Conservation (phyloP, 2,888 invertebrate genomes). For the Apamea crenata region DNA sequence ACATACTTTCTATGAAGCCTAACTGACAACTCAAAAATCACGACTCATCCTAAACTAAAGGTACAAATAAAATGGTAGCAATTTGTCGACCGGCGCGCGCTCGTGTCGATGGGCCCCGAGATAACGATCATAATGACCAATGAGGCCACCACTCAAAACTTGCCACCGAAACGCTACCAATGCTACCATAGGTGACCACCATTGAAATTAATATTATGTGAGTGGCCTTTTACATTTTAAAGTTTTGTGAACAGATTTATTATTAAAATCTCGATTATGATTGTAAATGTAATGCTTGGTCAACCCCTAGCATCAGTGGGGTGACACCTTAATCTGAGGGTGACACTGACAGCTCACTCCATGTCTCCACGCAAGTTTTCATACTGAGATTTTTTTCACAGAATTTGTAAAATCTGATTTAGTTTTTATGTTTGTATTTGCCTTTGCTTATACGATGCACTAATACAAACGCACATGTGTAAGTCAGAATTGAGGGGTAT, state of each 20-base stretch:
- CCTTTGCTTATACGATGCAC: too few relatives aligned
- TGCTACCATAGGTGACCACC: constrained; percentile 11
- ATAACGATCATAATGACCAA: constrained; percentile 81
- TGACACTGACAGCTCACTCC: not conserved
- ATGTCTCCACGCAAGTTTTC: not conserved
- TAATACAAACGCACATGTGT: not conserved
- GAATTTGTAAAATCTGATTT: not conserved
- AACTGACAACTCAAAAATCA: constrained; percentile 35
- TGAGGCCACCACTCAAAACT: constrained; percentile 77
- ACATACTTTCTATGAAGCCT: constrained; percentile 21
- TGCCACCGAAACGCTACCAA: constrained; percentile 66
- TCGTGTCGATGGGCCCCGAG: constrained; percentile 80
- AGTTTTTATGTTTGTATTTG: not conserved
- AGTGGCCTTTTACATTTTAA: constrained; percentile 7
- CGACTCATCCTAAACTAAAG: constrained; percentile 60
- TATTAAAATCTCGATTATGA: not conserved
- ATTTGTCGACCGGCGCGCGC: constrained; percentile 67
- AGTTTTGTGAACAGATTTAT: not conserved
- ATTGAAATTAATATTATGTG: constrained; percentile 27
- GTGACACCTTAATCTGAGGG: too few relatives aligned
- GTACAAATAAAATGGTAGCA: constrained; percentile 61
- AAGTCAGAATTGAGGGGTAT: not conserved
- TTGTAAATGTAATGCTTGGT: not conserved
- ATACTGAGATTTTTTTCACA: not conserved
- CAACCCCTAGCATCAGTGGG: not conserved